Conservation (phyloP, 2,888 invertebrate species). For the Drosophila antonietae region DNA sequence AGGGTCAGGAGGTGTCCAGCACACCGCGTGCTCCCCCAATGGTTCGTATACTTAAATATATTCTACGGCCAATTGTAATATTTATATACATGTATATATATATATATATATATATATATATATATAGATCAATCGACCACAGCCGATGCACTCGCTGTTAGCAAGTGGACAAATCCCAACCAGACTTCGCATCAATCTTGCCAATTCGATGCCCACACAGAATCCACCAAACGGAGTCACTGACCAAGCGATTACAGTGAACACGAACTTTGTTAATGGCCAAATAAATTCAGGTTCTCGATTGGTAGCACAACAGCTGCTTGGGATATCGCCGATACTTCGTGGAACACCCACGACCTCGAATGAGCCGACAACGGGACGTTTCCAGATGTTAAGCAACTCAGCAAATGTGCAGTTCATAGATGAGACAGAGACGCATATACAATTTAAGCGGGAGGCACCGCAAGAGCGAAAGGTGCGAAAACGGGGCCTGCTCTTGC, state of each 20-base stretch:
- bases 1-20: conserved; percentile 88
- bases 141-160: conserved; percentile 86
- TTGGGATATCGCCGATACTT: conserved; percentile 65
- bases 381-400: conserved; percentile 82
- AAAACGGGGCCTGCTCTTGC: conserved; percentile 88
- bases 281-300: conserved; percentile 87
- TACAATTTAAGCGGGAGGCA: conserved; percentile 76
- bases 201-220: conserved; percentile 75
- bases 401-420: conserved; percentile 88
- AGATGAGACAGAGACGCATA: conserved; percentile 85
- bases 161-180: conserved; percentile 88
- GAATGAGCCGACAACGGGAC: conserved; percentile 15
- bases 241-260: conserved; percentile 77
- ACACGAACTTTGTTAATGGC: conserved; percentile 87
- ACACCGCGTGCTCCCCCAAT: conserved; percentile 85
- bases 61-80: background rate
- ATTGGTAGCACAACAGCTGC: conserved; percentile 86
- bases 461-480: conserved; percentile 81
- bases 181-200: conserved; percentile 86
- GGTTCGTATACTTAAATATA: conserved; percentile 57
- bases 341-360: conserved; percentile 9
- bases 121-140: conserved; percentile 84
- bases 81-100: background rate
- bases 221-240: conserved; percentile 7
- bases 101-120: background rate